These are phyloP conservation scores for Antennarius maculatus DNA, from an alignment of 2,797 vertebrate genomes.

Conservation along the genomic window DNA sequence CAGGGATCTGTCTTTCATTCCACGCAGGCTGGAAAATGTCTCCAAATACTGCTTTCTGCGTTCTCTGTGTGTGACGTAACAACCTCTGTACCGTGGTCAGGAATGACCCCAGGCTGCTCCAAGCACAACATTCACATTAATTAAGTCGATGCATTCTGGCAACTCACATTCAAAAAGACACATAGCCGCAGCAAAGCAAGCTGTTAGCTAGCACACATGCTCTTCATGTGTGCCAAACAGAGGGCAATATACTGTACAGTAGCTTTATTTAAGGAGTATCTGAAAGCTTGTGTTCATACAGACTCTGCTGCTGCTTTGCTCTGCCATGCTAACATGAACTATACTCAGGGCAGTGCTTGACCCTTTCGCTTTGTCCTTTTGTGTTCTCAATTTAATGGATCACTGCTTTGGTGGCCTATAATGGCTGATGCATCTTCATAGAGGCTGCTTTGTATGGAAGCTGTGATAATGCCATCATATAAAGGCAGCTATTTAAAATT, in stretches of 20 bases:
- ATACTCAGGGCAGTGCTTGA: slow-evolving; percentile 33
- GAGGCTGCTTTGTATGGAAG: slow-evolving; percentile 16
- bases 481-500: slow-evolving; percentile 30
- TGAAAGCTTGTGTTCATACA: not conserved
- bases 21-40: slow-evolving; percentile 26
- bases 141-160: slow-evolving; percentile 75
- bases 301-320: not conserved
- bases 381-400: slow-evolving; percentile 46
- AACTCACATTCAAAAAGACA: slow-evolving; percentile 71
- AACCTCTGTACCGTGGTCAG: slow-evolving; percentile 62
- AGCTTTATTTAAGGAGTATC: not conserved
- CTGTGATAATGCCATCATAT: slow-evolving; percentile 21
- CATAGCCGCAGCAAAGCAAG: slow-evolving; percentile 55
- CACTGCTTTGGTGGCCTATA: slow-evolving; percentile 21
- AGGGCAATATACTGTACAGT: slow-evolving; percentile 3
- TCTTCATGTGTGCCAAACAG: slow-evolving; percentile 9
- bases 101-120: slow-evolving; percentile 68
- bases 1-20: slow-evolving; percentile 11
- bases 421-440: slow-evolving; percentile 13
- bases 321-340: not conserved
- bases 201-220: slow-evolving; percentile 48
- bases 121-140: slow-evolving; percentile 72
- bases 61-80: slow-evolving; percentile 62
- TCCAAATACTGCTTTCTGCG: slow-evolving; percentile 10
- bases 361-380: slow-evolving; percentile 38